phyloP scores from a whole-genome alignment of 2,888 invertebrate species.

The Dryobota labecula region DNA sequence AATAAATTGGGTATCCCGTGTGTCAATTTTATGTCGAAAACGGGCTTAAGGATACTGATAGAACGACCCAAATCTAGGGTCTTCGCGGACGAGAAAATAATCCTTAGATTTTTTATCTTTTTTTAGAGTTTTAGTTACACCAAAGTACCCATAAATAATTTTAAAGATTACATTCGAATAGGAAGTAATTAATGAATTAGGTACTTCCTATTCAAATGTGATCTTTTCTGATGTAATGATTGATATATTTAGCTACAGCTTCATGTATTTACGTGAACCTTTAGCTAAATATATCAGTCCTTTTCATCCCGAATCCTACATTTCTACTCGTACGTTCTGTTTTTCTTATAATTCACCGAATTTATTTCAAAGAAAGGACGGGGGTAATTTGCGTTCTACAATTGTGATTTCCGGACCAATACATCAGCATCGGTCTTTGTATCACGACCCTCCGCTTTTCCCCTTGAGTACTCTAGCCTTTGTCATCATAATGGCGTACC shows the following conservation, averaged over 20 bases:
- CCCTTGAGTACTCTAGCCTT: conserved; percentile 62
- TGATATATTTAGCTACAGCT: too few relatives aligned
- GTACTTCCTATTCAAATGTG: too few relatives aligned
- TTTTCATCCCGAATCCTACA: conserved; percentile 2
- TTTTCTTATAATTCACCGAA: conserved; percentile 62
- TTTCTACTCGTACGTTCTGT: conserved; percentile 18
- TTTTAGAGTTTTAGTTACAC: conserved; percentile 23
- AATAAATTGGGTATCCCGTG: conserved; percentile 64
- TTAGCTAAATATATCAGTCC: conserved; percentile 5
- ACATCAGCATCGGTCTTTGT: conserved; percentile 65
- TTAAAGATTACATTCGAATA: conserved; percentile 8
- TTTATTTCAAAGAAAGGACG: conserved; percentile 61
- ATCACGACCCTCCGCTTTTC: conserved; percentile 64
- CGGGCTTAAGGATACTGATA: conserved; percentile 59
- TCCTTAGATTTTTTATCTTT: conserved; percentile 51
- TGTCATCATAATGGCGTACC: conserved; percentile 62
- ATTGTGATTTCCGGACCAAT: conserved; percentile 69
- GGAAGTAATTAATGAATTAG: too few relatives aligned
- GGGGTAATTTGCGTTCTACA: conserved; percentile 66
- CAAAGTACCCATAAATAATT: conserved; percentile 7
- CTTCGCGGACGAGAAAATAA: conserved; percentile 45
- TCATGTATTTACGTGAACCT: neutral
- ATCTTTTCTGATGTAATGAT: too few relatives aligned
- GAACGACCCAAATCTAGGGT: conserved; percentile 56
- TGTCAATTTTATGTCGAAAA: conserved; percentile 66